These are phyloP conservation scores for Tetragonisca angustula DNA, from an alignment of 2,888 invertebrate genomes.

Conservation along the genomic window DNA sequence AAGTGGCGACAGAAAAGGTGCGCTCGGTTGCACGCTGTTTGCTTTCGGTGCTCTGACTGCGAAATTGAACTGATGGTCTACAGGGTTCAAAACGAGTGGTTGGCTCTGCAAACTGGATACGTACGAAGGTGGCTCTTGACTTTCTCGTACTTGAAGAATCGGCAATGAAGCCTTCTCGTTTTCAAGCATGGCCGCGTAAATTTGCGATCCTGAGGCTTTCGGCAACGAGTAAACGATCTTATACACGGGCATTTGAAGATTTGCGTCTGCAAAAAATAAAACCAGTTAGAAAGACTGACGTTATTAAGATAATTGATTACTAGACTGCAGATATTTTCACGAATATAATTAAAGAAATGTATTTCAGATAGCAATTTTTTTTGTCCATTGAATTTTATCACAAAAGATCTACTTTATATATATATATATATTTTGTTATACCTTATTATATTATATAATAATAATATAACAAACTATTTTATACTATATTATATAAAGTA, in stretches of 20 bases:
- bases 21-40: constrained; percentile 40
- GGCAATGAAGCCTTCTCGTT: constrained; percentile 68
- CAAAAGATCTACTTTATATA: too few relatives aligned
- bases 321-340: too few relatives aligned
- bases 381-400: too few relatives aligned
- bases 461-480: too few relatives aligned
- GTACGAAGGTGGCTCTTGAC: constrained; percentile 59
- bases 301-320: background rate
- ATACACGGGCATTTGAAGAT: constrained; percentile 59
- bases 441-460: too few relatives aligned
- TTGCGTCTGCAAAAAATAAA: constrained; percentile 5
- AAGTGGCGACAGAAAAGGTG: constrained; percentile 62
- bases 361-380: too few relatives aligned
- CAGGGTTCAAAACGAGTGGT: constrained; percentile 67
- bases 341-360: too few relatives aligned
- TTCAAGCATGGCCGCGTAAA: constrained; percentile 45
- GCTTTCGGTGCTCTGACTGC: constrained; percentile 29
- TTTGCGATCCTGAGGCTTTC: constrained; percentile 26
- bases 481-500: too few relatives aligned
- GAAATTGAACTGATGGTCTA: constrained; percentile 65
- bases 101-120: constrained; percentile 68
- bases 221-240: constrained; percentile 44
- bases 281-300: background rate
- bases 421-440: too few relatives aligned
- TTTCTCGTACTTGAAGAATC: constrained; percentile 65